Evolutionary conservation across 2,888 invertebrate genomes (phyloP), one percentile per base, ranked within the genome.

Genomic region (Drosophila aldrichi): DNA sequence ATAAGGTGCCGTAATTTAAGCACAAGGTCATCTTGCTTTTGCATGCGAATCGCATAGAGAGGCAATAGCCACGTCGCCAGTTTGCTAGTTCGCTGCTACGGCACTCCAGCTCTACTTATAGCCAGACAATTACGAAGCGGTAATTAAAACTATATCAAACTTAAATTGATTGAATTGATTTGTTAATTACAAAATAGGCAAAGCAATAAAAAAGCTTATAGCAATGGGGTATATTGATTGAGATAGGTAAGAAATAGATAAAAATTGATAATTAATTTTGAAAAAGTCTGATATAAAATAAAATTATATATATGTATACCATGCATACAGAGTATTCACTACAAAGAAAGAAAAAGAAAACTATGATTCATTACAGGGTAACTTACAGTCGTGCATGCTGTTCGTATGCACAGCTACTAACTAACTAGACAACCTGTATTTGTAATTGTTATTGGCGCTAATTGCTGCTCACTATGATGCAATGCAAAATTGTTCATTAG

Each of bases 21-120:
- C 78, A 56, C 77, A 81, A 77, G 77, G 77, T 77, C 78, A 77
- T 25, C 29, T 20, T n/a, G 32, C 8, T 29, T 36, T 69, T 70
- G 70, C 52, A 65, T 51, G 49, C 20, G 40, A 40, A 36, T 29
- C 10, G 9, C 8, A 16, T 3, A 10, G 32, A 32, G 29, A 20
- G 52, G 38, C n/a, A 8, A 14, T 60, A 51, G 54, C 49, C 57
- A 57, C 49, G 48, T 60, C 40, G 38, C 22, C n/a, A 25, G n/a
- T 40, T 40, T 40, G 48, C 58, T 56, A 56, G 52, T 57, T 52
- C 36, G 40, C 34, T 64, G 54, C 48, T 57, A 54, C 48, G 32
- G n/a, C 32, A 72, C 65, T 57, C 20, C 32, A 20, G 10, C 32
- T 20, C 9, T 4, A 22, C n/a, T 0, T 32, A 32, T 32, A 32